Conservation (phyloP, 1,140 invertebrate species). For the Heliconius nattereri region DNA sequence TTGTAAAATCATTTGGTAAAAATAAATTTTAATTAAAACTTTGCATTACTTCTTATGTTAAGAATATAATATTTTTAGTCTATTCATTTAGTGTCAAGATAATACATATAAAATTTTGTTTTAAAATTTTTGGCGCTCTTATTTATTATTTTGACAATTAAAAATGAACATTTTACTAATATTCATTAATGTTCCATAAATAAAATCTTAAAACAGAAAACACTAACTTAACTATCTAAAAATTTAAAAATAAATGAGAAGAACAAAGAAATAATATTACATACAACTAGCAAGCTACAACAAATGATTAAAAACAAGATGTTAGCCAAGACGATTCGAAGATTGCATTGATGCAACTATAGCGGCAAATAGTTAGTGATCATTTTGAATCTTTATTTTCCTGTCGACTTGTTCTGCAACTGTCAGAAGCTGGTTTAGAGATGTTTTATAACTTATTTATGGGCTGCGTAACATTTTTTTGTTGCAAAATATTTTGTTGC, state of each 20-base stretch:
- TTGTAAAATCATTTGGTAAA: not conserved
- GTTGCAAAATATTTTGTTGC: not conserved
- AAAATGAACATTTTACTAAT: too few species aligned
- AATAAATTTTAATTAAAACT: not conserved
- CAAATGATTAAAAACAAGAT: conserved; percentile 6
- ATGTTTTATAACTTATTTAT: conserved; percentile 8
- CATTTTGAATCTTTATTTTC: conserved; percentile 6
- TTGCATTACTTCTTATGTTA: not conserved
- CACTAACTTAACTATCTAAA: not conserved
- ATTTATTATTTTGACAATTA: too few species aligned
- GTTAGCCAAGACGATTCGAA: conserved; percentile 2
- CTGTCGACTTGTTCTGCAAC: conserved; percentile 16
- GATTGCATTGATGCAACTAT: conserved; percentile 18
- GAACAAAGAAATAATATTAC: not conserved
- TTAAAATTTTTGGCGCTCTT: too few species aligned
- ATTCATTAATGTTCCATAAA: too few species aligned
- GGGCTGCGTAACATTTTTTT: not conserved
- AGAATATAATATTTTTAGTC: not conserved
- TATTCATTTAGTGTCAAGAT: not conserved
- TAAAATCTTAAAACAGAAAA: too few species aligned
- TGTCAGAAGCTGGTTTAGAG: conserved; percentile 5
- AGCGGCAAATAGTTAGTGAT: conserved; percentile 16
- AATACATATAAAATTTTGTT: too few species aligned
- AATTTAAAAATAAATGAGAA: not conserved
- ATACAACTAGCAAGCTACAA: not conserved